Conservation (phyloP, 2,888 invertebrate species). For the Rhagonycha fulva region DNA sequence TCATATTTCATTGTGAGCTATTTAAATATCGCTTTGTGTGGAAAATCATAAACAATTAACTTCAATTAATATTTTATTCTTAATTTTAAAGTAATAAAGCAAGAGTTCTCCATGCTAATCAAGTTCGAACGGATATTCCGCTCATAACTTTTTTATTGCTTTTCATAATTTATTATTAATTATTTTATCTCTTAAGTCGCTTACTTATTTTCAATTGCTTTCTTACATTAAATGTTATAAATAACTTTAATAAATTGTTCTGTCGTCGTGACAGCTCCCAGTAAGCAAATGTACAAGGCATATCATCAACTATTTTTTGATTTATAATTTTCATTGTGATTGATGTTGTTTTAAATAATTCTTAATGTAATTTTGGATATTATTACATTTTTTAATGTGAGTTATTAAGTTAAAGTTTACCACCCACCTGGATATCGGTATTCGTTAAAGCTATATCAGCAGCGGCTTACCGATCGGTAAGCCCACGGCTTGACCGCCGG, state of each 20-base stretch:
- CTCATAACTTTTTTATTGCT: neutral
- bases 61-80: neutral
- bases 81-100: neutral
- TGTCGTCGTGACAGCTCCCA: conserved; percentile 20
- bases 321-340: conserved; percentile 1
- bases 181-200: neutral
- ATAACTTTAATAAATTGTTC: conserved; percentile 24
- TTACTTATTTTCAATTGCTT: neutral
- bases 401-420: neutral
- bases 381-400: neutral
- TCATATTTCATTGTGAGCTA: conserved; percentile 2
- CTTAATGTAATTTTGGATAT: neutral
- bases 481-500: neutral
- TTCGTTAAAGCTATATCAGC: neutral
- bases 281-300: conserved; percentile 14
- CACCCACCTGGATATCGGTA: neutral
- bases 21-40: neutral
- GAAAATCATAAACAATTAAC: neutral
- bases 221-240: conserved; percentile 3
- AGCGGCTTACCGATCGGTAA: neutral
- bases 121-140: neutral
- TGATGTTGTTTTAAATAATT: conserved; percentile 5
- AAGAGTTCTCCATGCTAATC: neutral
- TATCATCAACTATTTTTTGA: conserved; percentile 11
- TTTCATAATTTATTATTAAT: neutral